Evolutionary conservation across 2,113 vertebrate species (phyloP).

Genomic region (Aramus guarauna): DNA sequence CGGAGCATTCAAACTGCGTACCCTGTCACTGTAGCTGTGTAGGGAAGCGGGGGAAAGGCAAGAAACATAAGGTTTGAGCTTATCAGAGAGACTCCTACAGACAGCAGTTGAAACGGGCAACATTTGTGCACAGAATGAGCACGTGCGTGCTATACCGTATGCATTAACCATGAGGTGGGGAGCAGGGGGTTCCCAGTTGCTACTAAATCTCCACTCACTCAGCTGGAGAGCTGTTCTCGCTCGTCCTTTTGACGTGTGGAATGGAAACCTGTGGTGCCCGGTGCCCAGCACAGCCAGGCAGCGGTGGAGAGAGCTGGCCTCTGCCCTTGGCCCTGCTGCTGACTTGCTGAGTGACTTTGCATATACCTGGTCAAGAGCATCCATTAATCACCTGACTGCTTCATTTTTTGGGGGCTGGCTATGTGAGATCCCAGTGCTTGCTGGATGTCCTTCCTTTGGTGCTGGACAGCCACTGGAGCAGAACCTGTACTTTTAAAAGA

Average conservation of each 20-base stretch:
- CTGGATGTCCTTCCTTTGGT: not conserved
- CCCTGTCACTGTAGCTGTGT: not conserved
- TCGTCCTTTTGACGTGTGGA: not conserved
- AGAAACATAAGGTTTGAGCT: not conserved
- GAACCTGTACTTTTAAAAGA: not conserved
- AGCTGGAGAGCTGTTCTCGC: not conserved
- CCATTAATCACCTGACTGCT: not conserved
- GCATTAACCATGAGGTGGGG: not conserved
- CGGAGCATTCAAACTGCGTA: rapidly evolving
- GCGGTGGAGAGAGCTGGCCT: rapidly evolving
- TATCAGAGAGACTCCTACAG: not conserved
- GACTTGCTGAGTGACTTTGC: not conserved
- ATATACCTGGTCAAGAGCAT: not conserved
- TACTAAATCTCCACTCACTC: not conserved
- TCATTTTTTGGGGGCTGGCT: not conserved
- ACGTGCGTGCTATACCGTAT: rapidly evolving
- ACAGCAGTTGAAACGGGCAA: not conserved
- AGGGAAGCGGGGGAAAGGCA: not conserved
- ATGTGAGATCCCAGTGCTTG: rapidly evolving
- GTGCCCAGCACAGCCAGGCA: not conserved
- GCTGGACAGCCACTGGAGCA: not conserved
- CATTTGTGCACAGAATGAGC: not conserved
- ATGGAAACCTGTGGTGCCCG: not conserved
- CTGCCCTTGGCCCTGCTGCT: not conserved
- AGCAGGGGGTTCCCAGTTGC: not conserved